phyloP scores from a whole-genome alignment of 1,140 invertebrate genomes.

The Chironomus tepperi region DNA sequence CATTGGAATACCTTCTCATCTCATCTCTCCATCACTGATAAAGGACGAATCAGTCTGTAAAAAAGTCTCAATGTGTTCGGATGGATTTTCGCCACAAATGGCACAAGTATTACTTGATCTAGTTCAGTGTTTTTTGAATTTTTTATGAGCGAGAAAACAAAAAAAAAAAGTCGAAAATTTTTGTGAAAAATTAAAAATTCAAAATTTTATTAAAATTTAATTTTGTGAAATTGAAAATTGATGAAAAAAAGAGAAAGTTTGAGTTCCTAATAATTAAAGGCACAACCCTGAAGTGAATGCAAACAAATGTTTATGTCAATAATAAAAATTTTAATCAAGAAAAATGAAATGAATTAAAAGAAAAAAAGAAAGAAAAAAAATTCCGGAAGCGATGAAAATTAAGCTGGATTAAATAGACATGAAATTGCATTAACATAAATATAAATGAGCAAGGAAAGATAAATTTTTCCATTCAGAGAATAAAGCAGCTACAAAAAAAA shows the following conservation, averaged over 20 bases:
- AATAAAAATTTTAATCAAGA: neutral
- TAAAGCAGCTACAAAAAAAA: neutral
- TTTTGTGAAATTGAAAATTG: neutral
- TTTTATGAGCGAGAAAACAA: neutral
- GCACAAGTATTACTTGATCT: neutral
- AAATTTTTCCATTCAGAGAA: no score
- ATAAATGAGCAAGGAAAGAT: neutral
- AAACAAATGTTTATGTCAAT: neutral
- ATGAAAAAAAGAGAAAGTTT: neutral
- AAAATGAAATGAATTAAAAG: neutral
- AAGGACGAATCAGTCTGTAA: neutral
- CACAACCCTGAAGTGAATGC: neutral
- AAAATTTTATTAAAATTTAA: neutral
- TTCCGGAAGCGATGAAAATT: neutral
- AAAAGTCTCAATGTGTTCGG: neutral
- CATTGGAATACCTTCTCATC: neutral
- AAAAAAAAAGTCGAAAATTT: neutral
- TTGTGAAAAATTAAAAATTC: neutral
- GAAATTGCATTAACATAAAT: constrained; percentile 14
- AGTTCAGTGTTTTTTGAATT: neutral
- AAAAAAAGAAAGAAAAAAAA: neutral
- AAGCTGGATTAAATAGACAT: constrained; percentile 13
- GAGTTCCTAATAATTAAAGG: neutral
- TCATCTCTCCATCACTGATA: neutral
- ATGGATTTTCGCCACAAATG: neutral